A percentile compares a stretch with the other conserved stretches of the same genome.
Evolutionary conservation across 2,888 invertebrate genomes (phyloP).

Genomic region (Prenolepis imparis): DNA sequence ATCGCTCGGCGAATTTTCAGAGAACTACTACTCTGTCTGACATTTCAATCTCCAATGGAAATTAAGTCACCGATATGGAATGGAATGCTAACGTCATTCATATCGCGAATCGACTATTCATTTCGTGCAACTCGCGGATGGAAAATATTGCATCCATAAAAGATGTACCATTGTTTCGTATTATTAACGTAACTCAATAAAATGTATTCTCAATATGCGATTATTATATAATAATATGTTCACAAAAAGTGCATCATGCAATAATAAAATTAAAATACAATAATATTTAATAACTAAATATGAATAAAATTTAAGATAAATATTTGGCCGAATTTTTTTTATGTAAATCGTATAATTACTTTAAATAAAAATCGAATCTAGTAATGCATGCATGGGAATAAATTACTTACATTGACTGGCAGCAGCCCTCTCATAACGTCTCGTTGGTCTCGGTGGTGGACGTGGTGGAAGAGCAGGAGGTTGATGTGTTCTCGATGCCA

Average conservation of each 20-base stretch:
- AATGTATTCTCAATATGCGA: neutral
- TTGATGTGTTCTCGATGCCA: conserved; percentile 83
- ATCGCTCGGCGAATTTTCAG: conserved; percentile 33
- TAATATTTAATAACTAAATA: neutral
- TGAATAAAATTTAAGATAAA: neutral
- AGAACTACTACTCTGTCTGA: conserved; percentile 57
- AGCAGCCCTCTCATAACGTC: conserved; percentile 81
- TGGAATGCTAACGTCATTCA: conserved; percentile 33
- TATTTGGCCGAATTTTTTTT: neutral
- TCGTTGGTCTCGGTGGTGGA: conserved; percentile 83
- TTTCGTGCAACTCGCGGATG: conserved; percentile 18
- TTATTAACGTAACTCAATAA: neutral
- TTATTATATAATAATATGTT: neutral
- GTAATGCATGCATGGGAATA: neutral
- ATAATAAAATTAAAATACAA: neutral
- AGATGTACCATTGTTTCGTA: neutral
- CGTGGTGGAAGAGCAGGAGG: conserved; percentile 85
- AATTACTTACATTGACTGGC: conserved; percentile 81
- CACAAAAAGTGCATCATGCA: neutral
- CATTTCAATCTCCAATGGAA: conserved; percentile 53
- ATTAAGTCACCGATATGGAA: conserved; percentile 47
- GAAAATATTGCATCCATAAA: neutral
- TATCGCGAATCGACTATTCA: conserved; percentile 48
- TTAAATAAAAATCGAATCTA: neutral
- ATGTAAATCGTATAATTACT: neutral